Conservation (phyloP, 1,140 invertebrate genomes). For the Latrodectus geometricus region DNA sequence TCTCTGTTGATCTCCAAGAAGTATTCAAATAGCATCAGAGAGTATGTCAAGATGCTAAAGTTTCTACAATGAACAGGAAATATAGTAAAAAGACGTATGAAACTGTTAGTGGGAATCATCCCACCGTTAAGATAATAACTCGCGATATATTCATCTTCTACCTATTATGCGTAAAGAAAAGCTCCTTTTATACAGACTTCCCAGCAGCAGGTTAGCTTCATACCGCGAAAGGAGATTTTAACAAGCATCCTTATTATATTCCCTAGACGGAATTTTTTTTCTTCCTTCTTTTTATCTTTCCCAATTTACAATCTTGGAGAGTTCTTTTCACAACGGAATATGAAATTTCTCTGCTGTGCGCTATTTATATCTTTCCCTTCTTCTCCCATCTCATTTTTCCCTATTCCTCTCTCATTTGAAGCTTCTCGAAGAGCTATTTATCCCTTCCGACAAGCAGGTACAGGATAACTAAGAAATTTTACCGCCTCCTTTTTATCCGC, state of each 20-base stretch:
- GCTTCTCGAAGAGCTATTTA: conserved; percentile 23
- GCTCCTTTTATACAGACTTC: too few species aligned
- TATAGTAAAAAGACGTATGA: too few species aligned
- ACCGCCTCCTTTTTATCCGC: background rate
- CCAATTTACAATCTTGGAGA: conserved; percentile 15
- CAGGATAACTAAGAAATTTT: conserved; percentile 34
- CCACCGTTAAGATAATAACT: too few species aligned
- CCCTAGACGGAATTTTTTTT: background rate
- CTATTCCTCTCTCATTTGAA: background rate
- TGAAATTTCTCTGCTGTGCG: background rate
- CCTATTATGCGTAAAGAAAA: too few species aligned
- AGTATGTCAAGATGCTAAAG: too few species aligned
- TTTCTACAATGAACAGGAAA: too few species aligned
- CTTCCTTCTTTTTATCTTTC: background rate
- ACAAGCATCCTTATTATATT: background rate
- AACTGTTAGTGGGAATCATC: too few species aligned
- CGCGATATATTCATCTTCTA: too few species aligned
- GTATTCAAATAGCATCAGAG: too few species aligned
- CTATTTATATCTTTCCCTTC: too few species aligned
- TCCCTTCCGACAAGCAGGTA: conserved; percentile 38
- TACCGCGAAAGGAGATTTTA: background rate
- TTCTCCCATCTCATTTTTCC: background rate
- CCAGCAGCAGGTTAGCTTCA: too few species aligned
- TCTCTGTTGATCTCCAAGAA: too few species aligned
- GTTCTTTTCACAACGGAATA: conserved; percentile 13